Evolutionary conservation across 2,797 vertebrate genomes (phyloP).

Genomic region (Neopelma chrysocephalum): DNA sequence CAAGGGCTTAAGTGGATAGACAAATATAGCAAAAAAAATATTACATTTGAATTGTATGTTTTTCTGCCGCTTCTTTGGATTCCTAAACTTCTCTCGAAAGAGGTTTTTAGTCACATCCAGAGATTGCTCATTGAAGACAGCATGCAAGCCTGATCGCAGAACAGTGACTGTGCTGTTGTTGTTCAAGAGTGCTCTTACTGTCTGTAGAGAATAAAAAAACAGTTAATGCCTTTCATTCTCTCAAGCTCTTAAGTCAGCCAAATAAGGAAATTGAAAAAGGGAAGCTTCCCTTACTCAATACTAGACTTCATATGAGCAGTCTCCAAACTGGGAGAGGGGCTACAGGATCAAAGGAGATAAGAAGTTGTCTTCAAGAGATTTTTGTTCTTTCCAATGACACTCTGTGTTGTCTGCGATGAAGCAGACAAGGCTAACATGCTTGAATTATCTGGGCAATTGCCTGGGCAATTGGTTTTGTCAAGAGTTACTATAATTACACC

Average conservation of each 20-base stretch:
- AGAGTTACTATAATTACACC: not conserved
- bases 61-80: not conserved
- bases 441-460: not conserved
- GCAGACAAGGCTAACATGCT: not conserved
- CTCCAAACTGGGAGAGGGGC: rapidly evolving
- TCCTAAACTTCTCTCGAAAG: not conserved
- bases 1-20: not conserved
- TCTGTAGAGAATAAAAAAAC: conserved; percentile 42
- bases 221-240: not conserved
- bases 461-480: not conserved
- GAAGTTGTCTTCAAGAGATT: not conserved
- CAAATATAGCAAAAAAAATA: not conserved
- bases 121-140: conserved; percentile 44
- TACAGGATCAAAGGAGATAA: not conserved
- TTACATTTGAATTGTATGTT: conserved; percentile 72
- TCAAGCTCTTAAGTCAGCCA: not conserved
- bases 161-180: conserved; percentile 39
- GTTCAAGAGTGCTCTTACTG: conserved; percentile 64
- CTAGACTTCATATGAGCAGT: not conserved
- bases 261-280: not conserved
- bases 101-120: conserved; percentile 36
- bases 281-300: not conserved
- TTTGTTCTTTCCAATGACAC: not conserved
- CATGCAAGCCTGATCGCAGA: conserved; percentile 55
- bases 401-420: not conserved